A percentile compares a stretch with the other conserved stretches of the same genome.
These are phyloP conservation scores for Sceloporus tristichus DNA, from an alignment of 2,113 vertebrate species.

Conservation along the genomic window DNA sequence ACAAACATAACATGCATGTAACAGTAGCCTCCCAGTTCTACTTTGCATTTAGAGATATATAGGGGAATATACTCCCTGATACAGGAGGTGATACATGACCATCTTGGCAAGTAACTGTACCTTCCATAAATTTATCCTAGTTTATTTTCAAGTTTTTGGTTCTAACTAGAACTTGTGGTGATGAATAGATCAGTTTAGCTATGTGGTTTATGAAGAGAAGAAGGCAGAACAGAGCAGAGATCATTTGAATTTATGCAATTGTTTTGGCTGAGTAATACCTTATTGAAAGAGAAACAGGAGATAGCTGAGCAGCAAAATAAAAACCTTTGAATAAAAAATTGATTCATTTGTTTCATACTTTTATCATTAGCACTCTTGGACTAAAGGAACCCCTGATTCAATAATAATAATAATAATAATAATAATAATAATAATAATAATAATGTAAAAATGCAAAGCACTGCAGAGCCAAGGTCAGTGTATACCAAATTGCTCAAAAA, in stretches of 20 bases:
- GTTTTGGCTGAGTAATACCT: conserved; percentile 18
- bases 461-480: conserved; percentile 66
- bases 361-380: conserved; percentile 44
- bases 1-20: too few relatives aligned
- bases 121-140: neutral
- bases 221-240: neutral
- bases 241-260: neutral
- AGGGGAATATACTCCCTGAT: too few relatives aligned
- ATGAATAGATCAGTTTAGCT: too few relatives aligned
- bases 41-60: too few relatives aligned
- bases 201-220: neutral
- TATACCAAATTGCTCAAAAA: conserved; percentile 66
- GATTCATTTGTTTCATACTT: conserved; percentile 51
- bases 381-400: conserved; percentile 54
- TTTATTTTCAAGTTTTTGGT: too few relatives aligned
- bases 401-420: conserved; percentile 5
- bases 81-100: too few relatives aligned
- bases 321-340: conserved; percentile 1
- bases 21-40: too few relatives aligned
- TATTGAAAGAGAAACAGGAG: conserved; percentile 48
- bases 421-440: conserved; percentile 6
- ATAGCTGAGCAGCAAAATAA: neutral
- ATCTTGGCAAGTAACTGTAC: neutral
- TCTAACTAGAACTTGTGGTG: too few relatives aligned
- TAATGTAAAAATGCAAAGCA: conserved; percentile 25